Base-by-base conservation (phyloP, 30 jellyfish, hydroid and myxozoan genomes). In the Pseudorhiza aurosa region DNA sequence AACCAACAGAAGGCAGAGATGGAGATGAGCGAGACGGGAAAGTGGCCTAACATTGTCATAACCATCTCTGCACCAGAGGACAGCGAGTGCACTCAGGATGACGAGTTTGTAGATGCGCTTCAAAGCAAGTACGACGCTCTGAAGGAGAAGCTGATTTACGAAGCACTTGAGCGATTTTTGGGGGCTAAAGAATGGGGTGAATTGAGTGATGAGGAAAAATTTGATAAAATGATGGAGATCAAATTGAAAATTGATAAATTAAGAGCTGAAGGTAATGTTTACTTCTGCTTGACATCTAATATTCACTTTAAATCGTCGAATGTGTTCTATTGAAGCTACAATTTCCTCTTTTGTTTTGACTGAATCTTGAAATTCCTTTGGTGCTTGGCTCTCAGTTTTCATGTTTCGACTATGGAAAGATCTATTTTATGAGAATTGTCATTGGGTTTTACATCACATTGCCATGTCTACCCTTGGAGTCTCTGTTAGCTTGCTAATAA, bases 131-230 rank as follows among this genome's bases (percentile, higher is more conserved):
- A 83, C 53, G 98, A 83, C 44, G 88, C 90, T 42, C 46, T 91
- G 77, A 78, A 81, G 75, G 98, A 91, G 77, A 91, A 77, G 64
- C 75, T 91, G 68, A 91, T 91, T 8, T 53, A 85, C 58, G 95
- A 83, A n/a, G 96, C 94, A 19, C 68, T 91, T 19, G 96, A 91
- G 56, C 82, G 68, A 33, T 55, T 58, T 28, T 3, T 91, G 44
- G 98, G 96, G 4, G 65, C 56, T 7, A 84, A 76, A 45, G 89
- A 51, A 28, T 91, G 98, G 98, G 43, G 30, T 30, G 47, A 55
- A 18, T 25, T 91, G 84, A 68, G 67, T 59, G 95, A 79, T 14
- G 85, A 85, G 50, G 98, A 83, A 18, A 71, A 58, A 9, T 85
- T 76, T 35, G 87, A 63, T 2, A 79, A 85, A 33, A 51, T 91